Conservation (phyloP, 92 coral and sea anemone genomes). For the Epizoanthus fatuus region DNA sequence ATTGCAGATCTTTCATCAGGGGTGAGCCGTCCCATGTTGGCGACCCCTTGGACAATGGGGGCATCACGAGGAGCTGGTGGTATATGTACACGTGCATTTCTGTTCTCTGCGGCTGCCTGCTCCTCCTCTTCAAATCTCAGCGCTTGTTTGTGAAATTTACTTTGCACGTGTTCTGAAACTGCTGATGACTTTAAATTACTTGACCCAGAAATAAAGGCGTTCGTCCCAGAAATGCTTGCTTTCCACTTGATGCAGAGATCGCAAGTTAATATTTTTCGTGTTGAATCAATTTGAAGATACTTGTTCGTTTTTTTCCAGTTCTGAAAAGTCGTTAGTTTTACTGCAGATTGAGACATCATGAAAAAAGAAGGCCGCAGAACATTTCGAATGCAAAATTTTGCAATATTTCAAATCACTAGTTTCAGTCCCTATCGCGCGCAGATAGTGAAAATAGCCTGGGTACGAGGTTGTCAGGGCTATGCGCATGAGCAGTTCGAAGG, state of each 20-base stretch:
- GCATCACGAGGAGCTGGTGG: slow-evolving; percentile 55
- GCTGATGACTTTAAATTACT: slow-evolving; percentile 67
- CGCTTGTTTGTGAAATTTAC: slow-evolving; percentile 69
- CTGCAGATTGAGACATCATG: slow-evolving; percentile 23
- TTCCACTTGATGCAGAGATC: slow-evolving; percentile 55
- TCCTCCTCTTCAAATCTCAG: slow-evolving; percentile 67
- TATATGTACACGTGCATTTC: slow-evolving; percentile 58
- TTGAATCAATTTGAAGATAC: slow-evolving; percentile 44
- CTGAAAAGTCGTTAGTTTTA: slow-evolving; percentile 25
- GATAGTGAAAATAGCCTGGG: too few species aligned
- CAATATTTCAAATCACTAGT: background rate
- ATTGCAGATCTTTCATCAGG: slow-evolving; percentile 62
- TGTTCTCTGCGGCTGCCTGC: slow-evolving; percentile 72
- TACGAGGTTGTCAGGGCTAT: too few species aligned
- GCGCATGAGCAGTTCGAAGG: too few species aligned
- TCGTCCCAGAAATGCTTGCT: slow-evolving; percentile 59
- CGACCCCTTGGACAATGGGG: slow-evolving; percentile 65
- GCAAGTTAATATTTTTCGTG: slow-evolving; percentile 43
- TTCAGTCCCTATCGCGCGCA: too few species aligned
- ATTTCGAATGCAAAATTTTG: slow-evolving; percentile 11
- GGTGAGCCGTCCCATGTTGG: slow-evolving; percentile 62
- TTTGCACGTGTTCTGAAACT: slow-evolving; percentile 56
- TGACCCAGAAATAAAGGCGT: slow-evolving; percentile 65
- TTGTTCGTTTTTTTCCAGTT: slow-evolving; percentile 29
- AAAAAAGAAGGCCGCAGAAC: slow-evolving; percentile 24